A percentile compares a stretch with the other conserved stretches of the same genome.
phyloP scores from a whole-genome alignment of 2,888 invertebrate genomes.

The Plagiodera versicolora region DNA sequence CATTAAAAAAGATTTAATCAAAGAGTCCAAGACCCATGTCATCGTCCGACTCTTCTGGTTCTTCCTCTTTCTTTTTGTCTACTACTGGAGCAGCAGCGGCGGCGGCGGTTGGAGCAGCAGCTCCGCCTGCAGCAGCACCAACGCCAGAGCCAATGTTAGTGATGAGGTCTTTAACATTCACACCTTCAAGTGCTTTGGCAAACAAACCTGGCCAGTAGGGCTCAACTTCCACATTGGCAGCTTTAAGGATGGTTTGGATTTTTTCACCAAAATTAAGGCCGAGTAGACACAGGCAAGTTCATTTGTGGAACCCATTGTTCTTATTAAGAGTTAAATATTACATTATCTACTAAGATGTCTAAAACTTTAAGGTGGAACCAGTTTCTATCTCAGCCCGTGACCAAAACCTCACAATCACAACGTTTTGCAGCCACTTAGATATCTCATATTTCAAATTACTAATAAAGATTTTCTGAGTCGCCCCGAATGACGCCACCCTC shows the following conservation, averaged over 20 bases:
- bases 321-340: conserved; percentile 54
- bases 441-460: too few relatives aligned
- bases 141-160: conserved; percentile 92
- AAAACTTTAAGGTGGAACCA: too few relatives aligned
- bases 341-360: too few relatives aligned
- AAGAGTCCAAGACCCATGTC: conserved; percentile 93
- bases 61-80: conserved; percentile 77
- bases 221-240: conserved; percentile 94
- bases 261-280: conserved; percentile 95
- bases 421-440: too few relatives aligned
- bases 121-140: conserved; percentile 73
- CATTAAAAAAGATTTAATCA: conserved; percentile 54
- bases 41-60: conserved; percentile 79
- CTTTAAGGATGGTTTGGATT: conserved; percentile 94
- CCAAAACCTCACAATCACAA: too few relatives aligned
- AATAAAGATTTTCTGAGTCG: too few relatives aligned
- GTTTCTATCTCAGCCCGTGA: too few relatives aligned
- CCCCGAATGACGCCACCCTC: too few relatives aligned
- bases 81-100: conserved; percentile 64
- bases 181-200: conserved; percentile 93
- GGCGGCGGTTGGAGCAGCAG: conserved; percentile 68
- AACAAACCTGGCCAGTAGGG: conserved; percentile 99
- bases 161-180: conserved; percentile 91
- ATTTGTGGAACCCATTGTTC: conserved; percentile 77
- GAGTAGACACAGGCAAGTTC: conserved; percentile 99